Base-by-base conservation (phyloP, 2,797 vertebrate species). In the Gastrophryne carolinensis region DNA sequence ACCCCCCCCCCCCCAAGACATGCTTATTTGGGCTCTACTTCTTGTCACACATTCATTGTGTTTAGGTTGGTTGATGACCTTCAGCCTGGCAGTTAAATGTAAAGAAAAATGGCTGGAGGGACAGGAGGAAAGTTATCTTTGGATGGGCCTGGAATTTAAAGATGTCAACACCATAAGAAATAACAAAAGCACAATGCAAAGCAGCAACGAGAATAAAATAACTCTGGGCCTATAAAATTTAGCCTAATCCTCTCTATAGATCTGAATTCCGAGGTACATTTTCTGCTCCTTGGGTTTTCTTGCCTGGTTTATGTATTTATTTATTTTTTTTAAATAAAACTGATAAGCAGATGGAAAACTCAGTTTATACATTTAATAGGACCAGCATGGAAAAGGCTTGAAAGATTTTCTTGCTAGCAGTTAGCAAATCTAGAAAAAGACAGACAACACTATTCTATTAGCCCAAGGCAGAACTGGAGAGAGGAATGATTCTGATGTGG, bases 401-500 rank as follows among this genome's bases (percentile, higher is more conserved):
- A 78, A 71, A 78, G 67, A 78, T 78, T 64, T 72, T 71, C 67
- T 61, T 72, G 75, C 67, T 65, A 78, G 67, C 75, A 71, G 75
- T 71, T 77, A 77, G 71, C 74, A 77, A 77, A 77, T 78, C 67
- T 71, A 72, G 60, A 65, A 65, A 68, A 47, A 78, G 39, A 52
- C 67, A 78, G 75, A 78, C 75, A 78, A 78, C 75, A 65, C 60
- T n/a, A 78, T 78, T 78, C 75, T 44, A 65, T 78, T 78, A 78
- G 75, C 75, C 67, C 37, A 57, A 39, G 75, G 75, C 75, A 37
- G 74, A 39, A 71, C 64, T 77, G 66, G 64, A 71, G 66, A 69
- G 74, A 71, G 61, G 72, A 78, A 71, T 78, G 75, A 78, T 78
- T 78, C 72, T 72, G 75, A 78, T 78, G 75, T 78, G 75, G 60